A percentile compares a stretch with the other conserved stretches of the same genome.
These are phyloP conservation scores for Candidula unifasciata DNA, from an alignment of 2,888 invertebrate genomes.

Conservation along the genomic window DNA sequence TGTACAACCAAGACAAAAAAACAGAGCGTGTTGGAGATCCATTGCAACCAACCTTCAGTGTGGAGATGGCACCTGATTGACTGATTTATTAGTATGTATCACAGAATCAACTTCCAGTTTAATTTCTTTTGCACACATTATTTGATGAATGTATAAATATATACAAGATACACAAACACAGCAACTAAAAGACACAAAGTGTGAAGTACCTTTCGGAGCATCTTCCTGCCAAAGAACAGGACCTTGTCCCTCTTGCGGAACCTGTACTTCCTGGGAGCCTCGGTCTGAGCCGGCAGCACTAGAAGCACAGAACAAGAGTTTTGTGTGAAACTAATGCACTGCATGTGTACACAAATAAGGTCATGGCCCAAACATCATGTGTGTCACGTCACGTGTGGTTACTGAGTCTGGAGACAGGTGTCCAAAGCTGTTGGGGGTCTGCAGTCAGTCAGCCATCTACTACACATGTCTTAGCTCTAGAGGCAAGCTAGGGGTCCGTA, in stretches of 20 bases:
- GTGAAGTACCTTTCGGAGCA: conserved; percentile 89
- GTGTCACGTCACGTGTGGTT: neutral
- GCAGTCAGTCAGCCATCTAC: no score
- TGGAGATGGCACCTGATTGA: no score
- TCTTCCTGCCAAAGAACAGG: conserved; percentile 94
- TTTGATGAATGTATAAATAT: no score
- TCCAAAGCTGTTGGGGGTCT: no score
- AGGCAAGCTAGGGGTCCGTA: no score
- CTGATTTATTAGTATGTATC: no score
- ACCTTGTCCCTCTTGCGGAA: conserved; percentile 98
- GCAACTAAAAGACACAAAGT: neutral
- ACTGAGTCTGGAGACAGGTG: neutral
- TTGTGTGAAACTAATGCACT: neutral
- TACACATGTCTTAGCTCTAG: no score
- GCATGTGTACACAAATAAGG: neutral
- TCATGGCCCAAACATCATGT: neutral
- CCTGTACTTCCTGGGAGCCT: conserved; percentile 78
- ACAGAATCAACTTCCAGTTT: no score
- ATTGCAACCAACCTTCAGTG: no score
- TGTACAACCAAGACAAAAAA: no score
- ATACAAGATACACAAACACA: neutral
- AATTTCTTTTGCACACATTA: no score
- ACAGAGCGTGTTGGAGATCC: no score
- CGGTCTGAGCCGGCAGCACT: conserved; percentile 68
- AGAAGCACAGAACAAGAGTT: conserved; percentile 47